Conservation (phyloP, 2,797 vertebrate genomes). For the Mycteria americana region DNA sequence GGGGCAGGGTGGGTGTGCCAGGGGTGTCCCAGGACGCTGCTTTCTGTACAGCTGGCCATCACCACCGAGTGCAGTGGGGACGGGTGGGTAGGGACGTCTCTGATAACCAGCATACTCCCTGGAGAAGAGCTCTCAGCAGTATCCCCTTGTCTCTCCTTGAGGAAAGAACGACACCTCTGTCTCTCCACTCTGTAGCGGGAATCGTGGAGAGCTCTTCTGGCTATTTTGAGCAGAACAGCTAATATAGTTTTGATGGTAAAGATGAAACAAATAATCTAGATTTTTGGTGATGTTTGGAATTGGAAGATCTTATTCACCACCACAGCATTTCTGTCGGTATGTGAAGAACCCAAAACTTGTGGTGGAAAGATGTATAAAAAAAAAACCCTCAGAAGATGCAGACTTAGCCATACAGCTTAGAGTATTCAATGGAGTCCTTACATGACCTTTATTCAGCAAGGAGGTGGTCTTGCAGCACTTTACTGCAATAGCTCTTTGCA, state of each 20-base stretch:
- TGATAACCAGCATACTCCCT: background rate
- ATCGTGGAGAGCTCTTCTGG: background rate
- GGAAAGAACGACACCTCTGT: background rate
- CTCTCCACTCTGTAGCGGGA: background rate
- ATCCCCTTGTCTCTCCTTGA: background rate
- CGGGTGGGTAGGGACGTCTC: background rate
- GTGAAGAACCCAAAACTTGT: background rate
- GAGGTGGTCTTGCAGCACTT: slow-evolving; percentile 33
- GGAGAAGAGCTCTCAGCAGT: background rate
- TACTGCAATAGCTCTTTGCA: background rate
- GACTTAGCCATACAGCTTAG: background rate
- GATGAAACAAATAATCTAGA: background rate
- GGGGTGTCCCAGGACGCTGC: background rate
- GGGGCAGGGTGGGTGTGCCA: background rate
- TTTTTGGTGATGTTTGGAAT: background rate
- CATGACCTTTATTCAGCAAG: background rate
- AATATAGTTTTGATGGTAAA: background rate
- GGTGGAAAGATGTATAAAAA: background rate
- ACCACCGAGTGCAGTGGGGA: fast-evolving
- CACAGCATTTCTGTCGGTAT: background rate
- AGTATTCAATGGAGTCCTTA: background rate
- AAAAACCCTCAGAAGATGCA: background rate
- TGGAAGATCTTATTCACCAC: background rate
- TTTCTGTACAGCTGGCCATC: fast-evolving
- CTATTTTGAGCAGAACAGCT: background rate